Evolutionary conservation across 2,888 invertebrate genomes (phyloP), one percentile per base, ranked within the genome.

Genomic region (Clivina fossor): DNA sequence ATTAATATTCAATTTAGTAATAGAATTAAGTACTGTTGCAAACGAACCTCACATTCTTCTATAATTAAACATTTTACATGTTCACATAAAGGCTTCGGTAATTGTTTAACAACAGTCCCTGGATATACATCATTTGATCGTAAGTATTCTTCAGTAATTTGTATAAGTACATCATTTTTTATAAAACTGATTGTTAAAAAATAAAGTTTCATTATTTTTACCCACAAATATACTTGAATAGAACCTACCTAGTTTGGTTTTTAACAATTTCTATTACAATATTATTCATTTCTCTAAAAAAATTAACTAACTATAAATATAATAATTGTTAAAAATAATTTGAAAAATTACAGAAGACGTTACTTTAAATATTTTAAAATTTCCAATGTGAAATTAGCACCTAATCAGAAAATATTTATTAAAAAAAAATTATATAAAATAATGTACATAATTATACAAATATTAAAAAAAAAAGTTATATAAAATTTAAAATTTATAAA

Each of bases 1-100:
- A 40, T 38, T 32, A 43, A 32, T 9, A 5, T n/a, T 38, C 15
- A n/a, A 37, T 8, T 5, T 26, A 16, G 28, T 20, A 41, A 46
- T 19, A 28, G 24, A 32, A 33, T 13, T 13, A 28, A 46, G 16
- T 41, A 20, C 32, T 35, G 18, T 22, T 37, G n/a, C n/a, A n/a
- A n/a, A n/a, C n/a, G n/a, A n/a, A 43, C 49, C 22, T 32, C 26
- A 26, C 9, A 54, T 35, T 69, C 67, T 20, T 67, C 71, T 13
- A 72, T 62, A 38, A 69, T 65, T 22, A 73, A 69, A 30, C 64
- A 63, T 43, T 68, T 64, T 3, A 71, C 66, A 56, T 65, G 60
- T 11, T 67, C 63, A 41, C 60, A 59, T 30, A 69, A 56, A 28
- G 62, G 57, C 8, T 60, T 59, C 56, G 64, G 60, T 58, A 71